Base-by-base conservation (phyloP, 2,113 vertebrate genomes). In the Gavialis gangeticus region DNA sequence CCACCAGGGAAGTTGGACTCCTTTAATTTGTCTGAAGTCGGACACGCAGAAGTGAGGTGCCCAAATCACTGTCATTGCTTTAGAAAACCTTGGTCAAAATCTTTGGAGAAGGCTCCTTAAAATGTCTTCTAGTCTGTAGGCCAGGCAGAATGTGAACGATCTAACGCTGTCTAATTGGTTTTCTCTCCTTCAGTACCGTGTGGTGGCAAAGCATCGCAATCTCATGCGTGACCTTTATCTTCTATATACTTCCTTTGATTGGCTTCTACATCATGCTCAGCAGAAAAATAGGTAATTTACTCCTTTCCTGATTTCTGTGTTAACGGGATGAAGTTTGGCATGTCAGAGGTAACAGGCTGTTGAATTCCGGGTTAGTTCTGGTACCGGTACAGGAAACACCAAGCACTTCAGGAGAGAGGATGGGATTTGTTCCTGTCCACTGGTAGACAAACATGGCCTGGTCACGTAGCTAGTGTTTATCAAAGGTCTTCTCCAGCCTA, bases 271-370 rank as follows among this genome's bases (percentile, higher is more conserved):
- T 92, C 84, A 67, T 91, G 86, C 94, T 98, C 87, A 92, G 93
- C 92, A 96, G 93, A 91, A 95, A 93, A 93, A 96, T 97, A 19
- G 97, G 97, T 98, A 96, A 97, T 11, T 7, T 6, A 9, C 2
- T 8, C 4, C 2, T 55, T n/a, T 3, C 1, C n/a, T 2, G 4
- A 12, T 58, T 84, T 59, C 58, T 28, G 28, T 13, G 73, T 63
- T 81, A 11, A 69, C 3, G 14, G 8, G 64, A 85, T 5, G 4
- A 8, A 4, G 79, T 63, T 34, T 0, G 0, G 6, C 5, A 6
- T 28, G 2, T 17, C 3, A 73, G 57, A 17, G 37, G 4, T 14
- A 21, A 71, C 30, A 71, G 3, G 22, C 12, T 24, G 11, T 7
- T 46, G 21, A 46, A 15, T 46, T 73, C 21, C 22, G 30, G 6